phyloP scores from a whole-genome alignment of 2,888 invertebrate species.

The Choristoneura rosaceana region DNA sequence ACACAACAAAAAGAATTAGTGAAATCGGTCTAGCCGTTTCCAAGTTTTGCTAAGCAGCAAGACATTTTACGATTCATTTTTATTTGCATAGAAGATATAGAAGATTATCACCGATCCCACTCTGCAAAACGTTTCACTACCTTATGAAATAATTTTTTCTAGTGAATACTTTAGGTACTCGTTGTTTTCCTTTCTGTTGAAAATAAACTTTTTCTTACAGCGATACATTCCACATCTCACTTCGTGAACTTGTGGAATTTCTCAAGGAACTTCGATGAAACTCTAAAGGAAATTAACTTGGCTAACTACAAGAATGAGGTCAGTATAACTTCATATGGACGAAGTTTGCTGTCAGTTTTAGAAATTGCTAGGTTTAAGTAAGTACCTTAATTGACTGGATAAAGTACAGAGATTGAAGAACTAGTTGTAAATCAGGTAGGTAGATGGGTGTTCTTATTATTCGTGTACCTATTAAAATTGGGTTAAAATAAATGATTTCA shows the following conservation, averaged over 20 bases:
- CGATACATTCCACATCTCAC: conserved; percentile 83
- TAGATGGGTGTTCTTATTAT: background rate
- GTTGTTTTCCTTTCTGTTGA: conserved; percentile 37
- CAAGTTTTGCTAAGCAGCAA: too few relatives aligned
- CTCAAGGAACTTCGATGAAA: conserved; percentile 77
- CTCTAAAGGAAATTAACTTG: conserved; percentile 76
- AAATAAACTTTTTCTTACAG: conserved; percentile 60
- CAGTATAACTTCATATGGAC: conserved; percentile 50
- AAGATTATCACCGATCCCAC: background rate
- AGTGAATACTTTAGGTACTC: conserved; percentile 30
- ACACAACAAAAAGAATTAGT: too few relatives aligned
- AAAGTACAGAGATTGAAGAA: background rate
- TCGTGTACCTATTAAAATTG: background rate
- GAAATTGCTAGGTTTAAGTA: background rate
- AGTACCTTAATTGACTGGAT: background rate
- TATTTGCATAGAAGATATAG: too few relatives aligned
- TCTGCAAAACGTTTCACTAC: background rate
- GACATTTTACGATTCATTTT: too few relatives aligned
- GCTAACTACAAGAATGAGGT: conserved; percentile 79
- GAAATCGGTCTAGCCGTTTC: too few relatives aligned
- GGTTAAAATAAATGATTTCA: background rate
- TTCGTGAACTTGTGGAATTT: conserved; percentile 84
- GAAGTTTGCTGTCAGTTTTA: conserved; percentile 6
- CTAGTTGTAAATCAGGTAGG: background rate
- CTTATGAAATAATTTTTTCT: background rate